Evolutionary conservation across 2,888 invertebrate species (phyloP).

Genomic region (Scaptomyza caliginosa): DNA sequence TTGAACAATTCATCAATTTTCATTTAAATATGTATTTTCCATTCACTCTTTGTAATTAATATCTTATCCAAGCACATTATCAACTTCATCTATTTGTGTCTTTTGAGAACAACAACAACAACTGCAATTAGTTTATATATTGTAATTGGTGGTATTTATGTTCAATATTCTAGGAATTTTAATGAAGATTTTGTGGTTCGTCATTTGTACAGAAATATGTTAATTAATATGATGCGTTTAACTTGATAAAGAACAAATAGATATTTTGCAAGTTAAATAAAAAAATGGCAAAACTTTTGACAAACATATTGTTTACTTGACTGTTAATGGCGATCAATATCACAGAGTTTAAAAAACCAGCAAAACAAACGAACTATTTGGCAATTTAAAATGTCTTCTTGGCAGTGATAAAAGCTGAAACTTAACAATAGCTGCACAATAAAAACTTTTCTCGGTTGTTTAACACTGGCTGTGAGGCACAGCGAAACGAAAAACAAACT

Average conservation of each 20-base stretch:
- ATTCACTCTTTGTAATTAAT: slow-evolving; percentile 1
- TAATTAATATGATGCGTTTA: neutral
- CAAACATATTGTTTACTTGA: neutral
- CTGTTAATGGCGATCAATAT: neutral
- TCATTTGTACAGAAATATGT: neutral
- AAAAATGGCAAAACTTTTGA: too few species aligned
- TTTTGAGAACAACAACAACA: neutral
- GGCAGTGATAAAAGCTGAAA: neutral
- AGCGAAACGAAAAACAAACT: neutral
- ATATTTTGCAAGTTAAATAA: too few species aligned
- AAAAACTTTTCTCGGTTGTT: neutral
- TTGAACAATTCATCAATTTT: slow-evolving; percentile 2
- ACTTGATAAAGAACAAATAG: neutral
- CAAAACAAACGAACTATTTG: neutral
- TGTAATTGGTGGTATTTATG: too few species aligned
- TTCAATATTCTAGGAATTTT: too few species aligned
- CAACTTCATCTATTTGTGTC: neutral
- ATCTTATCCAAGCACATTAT: slow-evolving; percentile 1
- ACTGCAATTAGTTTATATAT: neutral
- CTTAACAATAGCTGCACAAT: neutral
- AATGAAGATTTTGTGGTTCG: neutral
- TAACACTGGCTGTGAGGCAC: neutral
- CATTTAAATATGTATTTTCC: neutral
- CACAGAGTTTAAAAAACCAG: neutral
- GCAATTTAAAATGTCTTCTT: neutral